These are phyloP conservation scores for Neodiprion pinetum DNA, from an alignment of 1,140 invertebrate genomes.

Conservation along the genomic window DNA sequence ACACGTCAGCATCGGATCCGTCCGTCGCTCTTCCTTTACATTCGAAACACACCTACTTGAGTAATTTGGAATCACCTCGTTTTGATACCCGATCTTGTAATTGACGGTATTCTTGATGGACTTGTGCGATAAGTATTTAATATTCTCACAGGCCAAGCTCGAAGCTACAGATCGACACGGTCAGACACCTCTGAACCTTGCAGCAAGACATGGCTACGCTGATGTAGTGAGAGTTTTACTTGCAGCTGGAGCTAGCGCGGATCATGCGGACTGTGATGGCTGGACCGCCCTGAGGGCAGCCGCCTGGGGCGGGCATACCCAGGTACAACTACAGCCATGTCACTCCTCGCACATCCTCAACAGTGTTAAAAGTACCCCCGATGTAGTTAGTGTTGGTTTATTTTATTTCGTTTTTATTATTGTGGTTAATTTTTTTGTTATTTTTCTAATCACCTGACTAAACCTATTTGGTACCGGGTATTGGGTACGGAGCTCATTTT, in stretches of 20 bases:
- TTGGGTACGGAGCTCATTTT: neutral
- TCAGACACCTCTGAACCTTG: conserved; percentile 83
- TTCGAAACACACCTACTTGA: neutral
- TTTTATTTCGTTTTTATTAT: conserved; percentile 32
- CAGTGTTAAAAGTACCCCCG: conserved; percentile 35
- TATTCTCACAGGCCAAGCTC: conserved; percentile 60
- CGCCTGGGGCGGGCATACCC: conserved; percentile 92
- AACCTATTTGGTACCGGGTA: neutral
- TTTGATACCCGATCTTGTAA: neutral
- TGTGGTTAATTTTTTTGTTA: conserved; percentile 24
- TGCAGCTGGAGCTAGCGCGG: conserved; percentile 77
- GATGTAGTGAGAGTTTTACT: conserved; percentile 76
- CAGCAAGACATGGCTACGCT: conserved; percentile 81
- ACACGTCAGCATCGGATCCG: too few species aligned
- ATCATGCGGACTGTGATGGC: conserved; percentile 87
- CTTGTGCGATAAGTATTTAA: neutral
- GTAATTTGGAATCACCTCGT: neutral
- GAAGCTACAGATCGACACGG: conserved; percentile 77
- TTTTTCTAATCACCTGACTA: neutral
- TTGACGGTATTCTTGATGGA: neutral
- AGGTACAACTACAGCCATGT: conserved; percentile 64
- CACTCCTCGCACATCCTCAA: conserved; percentile 32
- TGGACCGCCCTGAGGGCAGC: conserved; percentile 89
- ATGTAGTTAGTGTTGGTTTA: conserved; percentile 40
- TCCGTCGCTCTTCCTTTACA: too few species aligned